These are phyloP conservation scores for Sphenopsis melanotis DNA, from an alignment of 2,797 vertebrate genomes.

Conservation along the genomic window DNA sequence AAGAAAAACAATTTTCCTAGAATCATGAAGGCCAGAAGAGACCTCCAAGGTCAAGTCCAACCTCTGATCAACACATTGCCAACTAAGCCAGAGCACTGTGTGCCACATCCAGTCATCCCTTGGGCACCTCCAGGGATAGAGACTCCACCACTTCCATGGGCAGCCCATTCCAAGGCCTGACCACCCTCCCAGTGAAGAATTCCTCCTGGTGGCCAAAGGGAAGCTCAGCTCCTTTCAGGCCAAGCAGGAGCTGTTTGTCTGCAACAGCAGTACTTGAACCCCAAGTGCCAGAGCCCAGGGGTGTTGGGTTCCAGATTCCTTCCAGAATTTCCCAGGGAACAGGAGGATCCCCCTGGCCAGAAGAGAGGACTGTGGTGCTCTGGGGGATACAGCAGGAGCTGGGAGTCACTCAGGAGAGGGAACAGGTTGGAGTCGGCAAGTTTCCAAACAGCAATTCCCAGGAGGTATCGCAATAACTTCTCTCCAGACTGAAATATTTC, in stretches of 20 bases:
- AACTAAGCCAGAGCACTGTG: neutral
- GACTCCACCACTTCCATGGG: neutral
- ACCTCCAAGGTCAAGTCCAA: fast-evolving
- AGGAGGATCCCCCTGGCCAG: fast-evolving
- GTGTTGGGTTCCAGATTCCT: neutral
- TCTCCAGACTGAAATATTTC: conserved; percentile 23
- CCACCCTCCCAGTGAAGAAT: neutral
- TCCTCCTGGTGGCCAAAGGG: neutral
- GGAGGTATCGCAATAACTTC: neutral
- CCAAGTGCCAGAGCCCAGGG: neutral
- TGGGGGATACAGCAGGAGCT: fast-evolving
- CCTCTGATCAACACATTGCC: neutral
- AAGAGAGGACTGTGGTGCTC: neutral
- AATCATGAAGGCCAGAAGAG: neutral
- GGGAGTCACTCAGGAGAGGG: neutral
- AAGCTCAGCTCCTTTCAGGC: neutral
- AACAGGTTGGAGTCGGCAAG: neutral
- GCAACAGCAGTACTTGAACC: neutral
- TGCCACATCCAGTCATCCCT: neutral
- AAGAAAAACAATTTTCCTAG: neutral
- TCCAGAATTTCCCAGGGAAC: neutral
- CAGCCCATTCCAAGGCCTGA: neutral
- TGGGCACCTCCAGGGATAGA: neutral
- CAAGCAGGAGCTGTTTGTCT: neutral
- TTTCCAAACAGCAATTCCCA: neutral